Conservation (phyloP, 2,797 vertebrate genomes). For the Atherinosoma microstoma region DNA sequence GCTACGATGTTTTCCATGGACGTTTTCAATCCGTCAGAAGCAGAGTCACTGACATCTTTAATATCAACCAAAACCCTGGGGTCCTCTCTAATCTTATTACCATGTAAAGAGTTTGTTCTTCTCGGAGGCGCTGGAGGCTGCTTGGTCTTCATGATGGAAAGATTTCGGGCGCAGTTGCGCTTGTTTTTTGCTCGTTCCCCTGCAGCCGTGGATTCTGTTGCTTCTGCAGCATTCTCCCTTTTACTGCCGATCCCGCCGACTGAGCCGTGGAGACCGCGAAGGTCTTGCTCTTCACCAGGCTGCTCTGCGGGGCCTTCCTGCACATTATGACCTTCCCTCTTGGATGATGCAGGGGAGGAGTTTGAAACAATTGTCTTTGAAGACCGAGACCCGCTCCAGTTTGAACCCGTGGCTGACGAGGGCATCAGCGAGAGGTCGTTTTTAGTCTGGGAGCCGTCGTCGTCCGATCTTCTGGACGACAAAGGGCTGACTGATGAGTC, state of each 20-base stretch:
- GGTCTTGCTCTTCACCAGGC: constrained; percentile 62
- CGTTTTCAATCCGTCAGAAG: constrained; percentile 29
- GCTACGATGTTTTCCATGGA: constrained; percentile 49
- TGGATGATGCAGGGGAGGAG: constrained; percentile 89
- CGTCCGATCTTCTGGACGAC: constrained; percentile 85
- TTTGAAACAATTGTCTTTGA: constrained; percentile 91
- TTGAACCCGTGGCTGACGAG: constrained; percentile 78
- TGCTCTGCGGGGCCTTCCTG: constrained; percentile 40
- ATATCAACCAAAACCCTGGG: constrained; percentile 44
- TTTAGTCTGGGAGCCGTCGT: constrained; percentile 70
- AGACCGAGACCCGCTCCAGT: constrained; percentile 91
- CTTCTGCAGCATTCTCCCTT: constrained; percentile 36
- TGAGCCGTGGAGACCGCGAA: constrained; percentile 74
- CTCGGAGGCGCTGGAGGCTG: constrained; percentile 88
- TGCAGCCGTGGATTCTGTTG: constrained; percentile 29
- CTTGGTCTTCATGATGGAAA: constrained; percentile 92
- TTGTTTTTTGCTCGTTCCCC: constrained; percentile 84
- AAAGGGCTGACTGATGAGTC: constrained; percentile 86
- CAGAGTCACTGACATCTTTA: constrained; percentile 52
- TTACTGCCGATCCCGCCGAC: constrained; percentile 42
- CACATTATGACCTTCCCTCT: constrained; percentile 49
- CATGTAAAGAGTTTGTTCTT: constrained; percentile 89
- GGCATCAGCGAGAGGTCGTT: constrained; percentile 73
- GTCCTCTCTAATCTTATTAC: constrained; percentile 71
- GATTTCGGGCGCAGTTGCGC: constrained; percentile 83